Conservation (phyloP, 1,140 invertebrate genomes). For the Zaprionus taronus region DNA sequence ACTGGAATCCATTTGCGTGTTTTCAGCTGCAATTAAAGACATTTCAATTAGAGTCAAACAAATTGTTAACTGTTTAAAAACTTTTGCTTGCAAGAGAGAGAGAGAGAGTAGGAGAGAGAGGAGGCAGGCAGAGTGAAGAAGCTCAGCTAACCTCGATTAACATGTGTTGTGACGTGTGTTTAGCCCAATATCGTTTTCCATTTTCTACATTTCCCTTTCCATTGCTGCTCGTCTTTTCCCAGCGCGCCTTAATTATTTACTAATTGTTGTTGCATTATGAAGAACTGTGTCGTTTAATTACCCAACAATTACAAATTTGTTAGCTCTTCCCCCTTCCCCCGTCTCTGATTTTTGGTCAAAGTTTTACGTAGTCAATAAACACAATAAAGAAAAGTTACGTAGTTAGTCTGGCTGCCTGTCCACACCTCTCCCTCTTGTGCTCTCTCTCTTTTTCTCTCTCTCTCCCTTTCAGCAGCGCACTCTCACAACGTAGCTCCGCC, state of each 20-base stretch:
- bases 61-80: conserved; percentile 44
- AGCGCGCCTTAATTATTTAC: conserved; percentile 72
- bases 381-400: conserved; percentile 28
- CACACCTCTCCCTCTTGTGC: background rate
- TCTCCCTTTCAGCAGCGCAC: conserved; percentile 10
- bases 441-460: background rate
- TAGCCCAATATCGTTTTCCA: conserved; percentile 15
- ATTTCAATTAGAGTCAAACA: conserved; percentile 51
- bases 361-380: conserved; percentile 30
- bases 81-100: conserved; percentile 12
- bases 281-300: conserved; percentile 70
- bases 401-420: background rate
- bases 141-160: background rate
- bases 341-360: conserved; percentile 18
- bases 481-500: conserved; percentile 54
- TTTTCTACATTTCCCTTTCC: conserved; percentile 4
- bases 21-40: conserved; percentile 44
- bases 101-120: background rate
- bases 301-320: conserved; percentile 60
- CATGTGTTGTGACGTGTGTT: conserved; percentile 63
- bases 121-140: too few relatives aligned
- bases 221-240: conserved; percentile 65
- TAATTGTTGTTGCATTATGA: conserved; percentile 78
- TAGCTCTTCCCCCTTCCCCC: conserved; percentile 14
- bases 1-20: conserved; percentile 38